A percentile compares a stretch with the other conserved stretches of the same genome.
These are phyloP conservation scores for Mactromeris polynyma DNA, from an alignment of 2,888 invertebrate genomes.

Conservation along the genomic window DNA sequence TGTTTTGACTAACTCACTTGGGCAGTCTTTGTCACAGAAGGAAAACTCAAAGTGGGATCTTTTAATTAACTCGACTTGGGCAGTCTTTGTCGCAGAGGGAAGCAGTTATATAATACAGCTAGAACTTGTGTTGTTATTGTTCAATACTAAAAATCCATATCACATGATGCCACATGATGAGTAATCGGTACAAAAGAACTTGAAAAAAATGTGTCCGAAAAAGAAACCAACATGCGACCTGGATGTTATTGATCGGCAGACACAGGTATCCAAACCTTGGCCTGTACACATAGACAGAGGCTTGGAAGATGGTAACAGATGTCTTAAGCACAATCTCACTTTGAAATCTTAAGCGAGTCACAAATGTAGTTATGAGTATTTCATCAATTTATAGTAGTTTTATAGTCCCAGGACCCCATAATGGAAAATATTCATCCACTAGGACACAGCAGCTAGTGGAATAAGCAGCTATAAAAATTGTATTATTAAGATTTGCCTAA, in stretches of 20 bases:
- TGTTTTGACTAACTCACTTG: too few relatives aligned
- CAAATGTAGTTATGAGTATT: slow-evolving; percentile 2
- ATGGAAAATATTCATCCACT: background rate
- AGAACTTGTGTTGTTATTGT: too few relatives aligned
- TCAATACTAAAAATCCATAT: too few relatives aligned
- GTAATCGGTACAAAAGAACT: too few relatives aligned
- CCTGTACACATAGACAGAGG: background rate
- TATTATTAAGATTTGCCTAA: background rate
- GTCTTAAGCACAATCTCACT: background rate
- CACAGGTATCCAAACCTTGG: too few relatives aligned
- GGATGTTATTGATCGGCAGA: background rate
- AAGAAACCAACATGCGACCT: background rate
- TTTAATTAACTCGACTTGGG: too few relatives aligned
- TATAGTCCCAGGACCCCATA: background rate
- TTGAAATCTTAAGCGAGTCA: background rate
- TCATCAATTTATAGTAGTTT: background rate
- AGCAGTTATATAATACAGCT: too few relatives aligned
- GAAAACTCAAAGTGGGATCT: too few relatives aligned
- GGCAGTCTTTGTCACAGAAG: too few relatives aligned
- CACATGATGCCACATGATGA: too few relatives aligned
- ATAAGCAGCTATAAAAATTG: background rate
- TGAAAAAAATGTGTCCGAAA: background rate
- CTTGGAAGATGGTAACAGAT: background rate
- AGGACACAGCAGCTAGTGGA: background rate
- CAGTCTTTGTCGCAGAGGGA: too few relatives aligned